A percentile compares a stretch with the other conserved stretches of the same genome.
Conservation (phyloP, 2,797 vertebrate genomes). For the Lepilemur septentrionalis region DNA sequence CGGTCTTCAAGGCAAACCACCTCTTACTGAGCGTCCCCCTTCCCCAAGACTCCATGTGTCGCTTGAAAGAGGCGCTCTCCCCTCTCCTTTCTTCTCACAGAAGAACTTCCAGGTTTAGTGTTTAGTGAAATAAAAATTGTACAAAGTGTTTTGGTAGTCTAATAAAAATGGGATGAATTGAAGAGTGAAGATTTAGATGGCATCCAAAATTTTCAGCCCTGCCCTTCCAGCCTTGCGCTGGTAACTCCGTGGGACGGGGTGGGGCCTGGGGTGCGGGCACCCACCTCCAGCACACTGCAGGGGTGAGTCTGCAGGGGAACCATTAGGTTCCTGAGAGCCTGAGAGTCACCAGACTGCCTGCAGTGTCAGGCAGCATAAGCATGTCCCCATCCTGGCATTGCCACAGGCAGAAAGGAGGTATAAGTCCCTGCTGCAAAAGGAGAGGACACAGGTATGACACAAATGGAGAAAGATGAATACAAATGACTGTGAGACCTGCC, state of each 20-base stretch:
- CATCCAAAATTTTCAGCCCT: background rate
- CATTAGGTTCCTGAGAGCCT: background rate
- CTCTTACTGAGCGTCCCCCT: background rate
- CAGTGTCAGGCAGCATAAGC: too few relatives aligned
- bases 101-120: background rate
- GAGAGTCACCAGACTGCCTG: background rate
- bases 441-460: background rate
- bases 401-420: background rate
- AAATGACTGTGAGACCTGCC: background rate
- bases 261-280: background rate
- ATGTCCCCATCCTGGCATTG: background rate
- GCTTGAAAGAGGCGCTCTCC: background rate
- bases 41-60: background rate
- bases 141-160: background rate
- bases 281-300: background rate
- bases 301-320: background rate
- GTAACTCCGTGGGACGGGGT: background rate
- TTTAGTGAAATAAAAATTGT: background rate
- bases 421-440: background rate
- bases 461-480: background rate
- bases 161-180: background rate
- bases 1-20: background rate
- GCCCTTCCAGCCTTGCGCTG: background rate
- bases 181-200: background rate
- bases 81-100: background rate